Evolutionary conservation across 2,797 vertebrate species (phyloP), one percentile per base, ranked within the genome.

Genomic region (Callimico goeldii): DNA sequence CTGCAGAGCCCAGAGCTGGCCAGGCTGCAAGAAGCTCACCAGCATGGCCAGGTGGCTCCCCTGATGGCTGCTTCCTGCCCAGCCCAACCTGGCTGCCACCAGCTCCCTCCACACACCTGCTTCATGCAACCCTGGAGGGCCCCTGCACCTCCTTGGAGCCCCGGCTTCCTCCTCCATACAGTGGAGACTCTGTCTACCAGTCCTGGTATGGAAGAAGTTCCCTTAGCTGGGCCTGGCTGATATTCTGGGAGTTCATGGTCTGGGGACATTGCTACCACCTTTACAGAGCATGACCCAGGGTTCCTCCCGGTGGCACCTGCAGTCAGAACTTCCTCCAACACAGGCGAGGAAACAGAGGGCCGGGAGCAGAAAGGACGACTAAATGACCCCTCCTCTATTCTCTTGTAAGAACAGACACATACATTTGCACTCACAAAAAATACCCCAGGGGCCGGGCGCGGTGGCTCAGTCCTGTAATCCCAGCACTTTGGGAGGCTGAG

Each of bases 381-480:
- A 28, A 3, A 2, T 20, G 10, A 26, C 7, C 12, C 2, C 3
- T 19, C 9, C 12, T 28, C n/a, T 28, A 22, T 8, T 61, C 10
- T 58, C 46, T 77, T 24, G 3, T 22, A 5, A 55, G 70, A 22
- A 14, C n/a, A 33, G 4, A 39, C 28, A 26, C 30, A 17, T 24
- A 33, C 5, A 28, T 46, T 36, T 41, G 33, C 64, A 73, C 26
- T 22, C 50, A 28, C 17, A 30, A 9, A 77, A 57, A 48, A 30
- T 9, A 52, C 30, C 30, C 14, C 15, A 64, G 33, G 7, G 33
- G 14, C 30, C 7, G 3, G 61, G 30, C 3, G 1, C 0, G 1
- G 30, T 64, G 61, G 61, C 61, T 64, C 61, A 33, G 7, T 0
- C 30, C 61, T 64, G 61, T n/a, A 64, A 64, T 64, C 61, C 15